These are phyloP conservation scores for Drosophila albomicans DNA, from an alignment of 1,140 invertebrate genomes.

Conservation along the genomic window DNA sequence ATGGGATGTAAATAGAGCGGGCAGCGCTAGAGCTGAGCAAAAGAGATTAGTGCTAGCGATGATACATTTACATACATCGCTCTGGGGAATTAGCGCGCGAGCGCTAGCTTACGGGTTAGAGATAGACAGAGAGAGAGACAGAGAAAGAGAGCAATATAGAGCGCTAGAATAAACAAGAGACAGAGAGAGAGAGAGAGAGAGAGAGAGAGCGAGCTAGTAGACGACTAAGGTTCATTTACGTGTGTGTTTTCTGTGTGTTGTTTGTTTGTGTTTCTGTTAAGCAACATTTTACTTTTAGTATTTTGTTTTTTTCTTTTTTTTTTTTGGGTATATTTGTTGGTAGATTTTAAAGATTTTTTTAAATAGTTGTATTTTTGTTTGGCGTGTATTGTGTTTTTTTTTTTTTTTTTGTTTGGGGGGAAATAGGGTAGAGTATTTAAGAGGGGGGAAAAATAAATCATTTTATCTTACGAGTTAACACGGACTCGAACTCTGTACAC, in stretches of 20 bases:
- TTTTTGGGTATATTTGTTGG: slow-evolving; percentile 8
- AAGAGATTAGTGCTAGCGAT: slow-evolving; percentile 35
- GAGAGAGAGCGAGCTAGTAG: slow-evolving; percentile 33
- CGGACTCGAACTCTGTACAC: slow-evolving; percentile 91
- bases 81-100: slow-evolving; percentile 14
- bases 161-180: slow-evolving; percentile 12
- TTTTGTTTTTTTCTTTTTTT: slow-evolving; percentile 13
- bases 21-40: slow-evolving; percentile 12
- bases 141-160: not conserved
- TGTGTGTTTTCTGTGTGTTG: slow-evolving; percentile 27
- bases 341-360: slow-evolving; percentile 27
- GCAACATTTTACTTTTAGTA: slow-evolving; percentile 37
- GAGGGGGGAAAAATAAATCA: slow-evolving; percentile 73
- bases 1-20: slow-evolving; percentile 12
- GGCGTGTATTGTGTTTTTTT: slow-evolving; percentile 3
- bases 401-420: slow-evolving; percentile 43
- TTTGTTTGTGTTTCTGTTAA: slow-evolving; percentile 25
- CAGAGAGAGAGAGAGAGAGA: slow-evolving; percentile 14
- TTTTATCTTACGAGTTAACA: slow-evolving; percentile 90
- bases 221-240: slow-evolving; percentile 37
- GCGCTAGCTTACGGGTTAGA: slow-evolving; percentile 30
- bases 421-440: slow-evolving; percentile 48
- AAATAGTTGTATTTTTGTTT: slow-evolving; percentile 9
- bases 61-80: slow-evolving; percentile 6
- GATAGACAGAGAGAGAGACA: slow-evolving; percentile 2